These are phyloP conservation scores for Apotomis capreana DNA, from an alignment of 2,888 invertebrate species.

Conservation along the genomic window DNA sequence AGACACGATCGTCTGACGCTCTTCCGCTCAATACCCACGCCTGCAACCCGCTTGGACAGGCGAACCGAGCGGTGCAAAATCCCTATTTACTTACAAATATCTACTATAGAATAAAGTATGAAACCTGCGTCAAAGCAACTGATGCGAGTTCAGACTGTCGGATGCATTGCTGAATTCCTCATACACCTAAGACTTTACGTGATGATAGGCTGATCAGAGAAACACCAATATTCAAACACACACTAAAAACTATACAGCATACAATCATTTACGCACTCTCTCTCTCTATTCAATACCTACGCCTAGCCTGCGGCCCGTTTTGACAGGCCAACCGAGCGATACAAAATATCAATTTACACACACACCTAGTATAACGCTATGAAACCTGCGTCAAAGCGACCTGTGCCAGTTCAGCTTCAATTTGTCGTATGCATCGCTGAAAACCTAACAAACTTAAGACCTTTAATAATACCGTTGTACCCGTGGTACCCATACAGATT, in stretches of 20 bases:
- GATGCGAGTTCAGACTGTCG: not conserved
- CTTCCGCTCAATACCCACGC: not conserved
- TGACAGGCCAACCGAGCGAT: constrained; percentile 14
- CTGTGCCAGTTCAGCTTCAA: not conserved
- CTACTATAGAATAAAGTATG: not conserved
- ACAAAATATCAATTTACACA: not conserved
- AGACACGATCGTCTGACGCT: not conserved
- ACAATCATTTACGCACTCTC: too few relatives aligned
- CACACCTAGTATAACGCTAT: not conserved
- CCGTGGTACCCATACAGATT: constrained; percentile 44
- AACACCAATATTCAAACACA: too few relatives aligned
- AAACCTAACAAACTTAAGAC: constrained; percentile 1
- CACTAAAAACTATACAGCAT: too few relatives aligned
- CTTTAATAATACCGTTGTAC: constrained; percentile 23
- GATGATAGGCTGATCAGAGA: too few relatives aligned
- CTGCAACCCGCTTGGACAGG: constrained; percentile 20
- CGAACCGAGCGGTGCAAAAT: constrained; percentile 13
- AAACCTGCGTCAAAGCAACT: constrained; percentile 20
- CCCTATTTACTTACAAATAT: not conserved
- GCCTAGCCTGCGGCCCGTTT: constrained; percentile 7
- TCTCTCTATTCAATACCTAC: not conserved
- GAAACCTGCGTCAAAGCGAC: constrained; percentile 19
- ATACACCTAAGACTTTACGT: constrained; percentile 5
- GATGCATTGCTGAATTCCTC: not conserved
- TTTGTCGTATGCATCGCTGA: not conserved